Percentiles rank a stretch among this genome's conserved stretches.
Conservation (phyloP, 2,888 invertebrate genomes). For the Protophormia terraenovae region DNA sequence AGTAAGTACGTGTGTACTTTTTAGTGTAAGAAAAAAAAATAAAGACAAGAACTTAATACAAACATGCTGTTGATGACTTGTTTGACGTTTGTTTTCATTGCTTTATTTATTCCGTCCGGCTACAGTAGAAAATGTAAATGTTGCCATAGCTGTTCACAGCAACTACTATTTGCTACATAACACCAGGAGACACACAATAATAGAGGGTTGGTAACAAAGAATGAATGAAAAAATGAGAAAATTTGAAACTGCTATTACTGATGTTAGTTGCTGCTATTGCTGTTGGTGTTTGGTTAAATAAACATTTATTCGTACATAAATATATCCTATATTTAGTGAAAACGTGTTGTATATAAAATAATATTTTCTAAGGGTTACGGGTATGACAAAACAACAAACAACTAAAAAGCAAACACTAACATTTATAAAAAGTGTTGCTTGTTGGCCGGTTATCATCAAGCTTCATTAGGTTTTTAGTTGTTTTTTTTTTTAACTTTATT, state of each 20-base stretch:
- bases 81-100: conserved; percentile 51
- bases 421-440: conserved; percentile 38
- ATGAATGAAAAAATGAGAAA: not conserved
- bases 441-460: conserved; percentile 53
- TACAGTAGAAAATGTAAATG: conserved; percentile 1
- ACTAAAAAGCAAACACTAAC: not conserved
- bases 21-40: not conserved
- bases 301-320: conserved; percentile 19
- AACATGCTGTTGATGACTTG: conserved; percentile 42
- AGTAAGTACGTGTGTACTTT: too few species aligned
- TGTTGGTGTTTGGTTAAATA: conserved; percentile 17
- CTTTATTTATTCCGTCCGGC: conserved; percentile 8
- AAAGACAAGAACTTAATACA: conserved; percentile 1
- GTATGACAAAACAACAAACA: not conserved
- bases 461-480: conserved; percentile 60
- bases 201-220: too few species aligned
- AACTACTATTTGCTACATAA: not conserved
- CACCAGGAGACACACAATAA: too few species aligned
- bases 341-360: conserved; percentile 50
- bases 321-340: conserved; percentile 30
- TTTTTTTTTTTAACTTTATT: not conserved
- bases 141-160: not conserved
- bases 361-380: conserved; percentile 47
- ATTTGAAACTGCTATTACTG: not conserved
- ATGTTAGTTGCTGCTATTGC: not conserved